phyloP scores from a whole-genome alignment of 2,113 vertebrate genomes.

The Galbula dea region DNA sequence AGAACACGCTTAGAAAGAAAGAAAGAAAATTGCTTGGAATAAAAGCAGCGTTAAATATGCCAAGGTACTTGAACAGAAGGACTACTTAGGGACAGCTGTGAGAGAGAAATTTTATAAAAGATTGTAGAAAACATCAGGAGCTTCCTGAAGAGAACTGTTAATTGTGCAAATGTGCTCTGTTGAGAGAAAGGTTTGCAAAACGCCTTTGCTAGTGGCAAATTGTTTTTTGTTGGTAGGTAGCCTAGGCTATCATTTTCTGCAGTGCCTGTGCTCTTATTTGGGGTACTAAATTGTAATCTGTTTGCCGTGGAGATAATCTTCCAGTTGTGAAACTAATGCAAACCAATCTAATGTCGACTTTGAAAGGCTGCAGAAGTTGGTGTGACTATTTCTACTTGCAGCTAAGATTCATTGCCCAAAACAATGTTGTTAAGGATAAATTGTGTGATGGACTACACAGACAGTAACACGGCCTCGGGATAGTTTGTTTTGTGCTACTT shows the following conservation, averaged over 20 bases:
- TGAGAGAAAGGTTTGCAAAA: background rate
- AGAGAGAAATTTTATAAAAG: background rate
- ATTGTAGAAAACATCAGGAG: background rate
- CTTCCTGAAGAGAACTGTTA: background rate
- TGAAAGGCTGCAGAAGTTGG: background rate
- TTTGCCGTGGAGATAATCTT: background rate
- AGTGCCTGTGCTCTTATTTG: background rate
- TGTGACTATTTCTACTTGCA: background rate
- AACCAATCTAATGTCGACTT: background rate
- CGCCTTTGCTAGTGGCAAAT: background rate
- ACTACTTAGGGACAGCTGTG: background rate
- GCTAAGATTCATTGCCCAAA: background rate
- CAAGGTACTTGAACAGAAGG: background rate
- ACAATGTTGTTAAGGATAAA: background rate
- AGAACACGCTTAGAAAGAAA: background rate
- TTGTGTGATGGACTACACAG: background rate
- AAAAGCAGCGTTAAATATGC: background rate
- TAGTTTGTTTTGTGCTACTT: background rate
- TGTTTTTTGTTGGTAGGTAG: background rate
- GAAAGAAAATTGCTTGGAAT: background rate
- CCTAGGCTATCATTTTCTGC: background rate
- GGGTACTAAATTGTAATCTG: background rate
- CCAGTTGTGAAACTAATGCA: background rate
- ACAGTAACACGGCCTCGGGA: background rate
- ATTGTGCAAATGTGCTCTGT: background rate